Percentiles rank a stretch among this genome's conserved stretches.
Evolutionary conservation across 1,140 invertebrate species (phyloP).

Genomic region (Drosophila murphyi): DNA sequence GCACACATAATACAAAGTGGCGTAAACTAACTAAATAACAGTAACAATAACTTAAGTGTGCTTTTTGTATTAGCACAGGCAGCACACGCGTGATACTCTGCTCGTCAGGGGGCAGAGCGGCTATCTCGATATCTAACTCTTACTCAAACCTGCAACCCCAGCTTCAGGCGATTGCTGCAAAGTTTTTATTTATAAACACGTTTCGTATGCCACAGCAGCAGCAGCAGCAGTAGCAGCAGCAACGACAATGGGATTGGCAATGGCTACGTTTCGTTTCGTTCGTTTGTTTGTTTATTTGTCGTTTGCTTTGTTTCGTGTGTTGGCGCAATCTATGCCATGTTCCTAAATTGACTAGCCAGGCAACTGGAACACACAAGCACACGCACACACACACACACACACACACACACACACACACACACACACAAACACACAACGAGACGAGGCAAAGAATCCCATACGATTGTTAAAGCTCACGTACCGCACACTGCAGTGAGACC

Average conservation of each 20-base stretch:
- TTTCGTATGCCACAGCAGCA: constrained; percentile 51
- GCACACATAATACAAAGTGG: constrained; percentile 74
- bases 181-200: constrained; percentile 83
- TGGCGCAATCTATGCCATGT: constrained; percentile 76
- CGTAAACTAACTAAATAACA: constrained; percentile 83
- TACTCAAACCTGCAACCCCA: neutral
- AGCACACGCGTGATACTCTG: constrained; percentile 19
- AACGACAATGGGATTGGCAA: constrained; percentile 25
- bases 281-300: constrained; percentile 76
- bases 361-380: constrained; percentile 41
- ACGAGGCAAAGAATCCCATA: constrained; percentile 55
- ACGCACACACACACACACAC: constrained; percentile 22
- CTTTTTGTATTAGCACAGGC: constrained; percentile 69
- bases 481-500: constrained; percentile 54
- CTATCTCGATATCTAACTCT: constrained; percentile 30
- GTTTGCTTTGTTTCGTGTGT: constrained; percentile 79
- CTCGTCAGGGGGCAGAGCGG: neutral
- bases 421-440: constrained; percentile 1
- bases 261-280: constrained; percentile 64
- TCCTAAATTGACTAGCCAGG: constrained; percentile 76
- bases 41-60: constrained; percentile 82
- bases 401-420: constrained; percentile 10
- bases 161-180: constrained; percentile 62
- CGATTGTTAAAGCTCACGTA: constrained; percentile 79
- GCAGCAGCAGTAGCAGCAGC: constrained; percentile 22